A percentile compares a stretch with the other conserved stretches of the same genome.
These are phyloP conservation scores for Gerris buenoi DNA, from an alignment of 1,140 invertebrate species.

Conservation along the genomic window DNA sequence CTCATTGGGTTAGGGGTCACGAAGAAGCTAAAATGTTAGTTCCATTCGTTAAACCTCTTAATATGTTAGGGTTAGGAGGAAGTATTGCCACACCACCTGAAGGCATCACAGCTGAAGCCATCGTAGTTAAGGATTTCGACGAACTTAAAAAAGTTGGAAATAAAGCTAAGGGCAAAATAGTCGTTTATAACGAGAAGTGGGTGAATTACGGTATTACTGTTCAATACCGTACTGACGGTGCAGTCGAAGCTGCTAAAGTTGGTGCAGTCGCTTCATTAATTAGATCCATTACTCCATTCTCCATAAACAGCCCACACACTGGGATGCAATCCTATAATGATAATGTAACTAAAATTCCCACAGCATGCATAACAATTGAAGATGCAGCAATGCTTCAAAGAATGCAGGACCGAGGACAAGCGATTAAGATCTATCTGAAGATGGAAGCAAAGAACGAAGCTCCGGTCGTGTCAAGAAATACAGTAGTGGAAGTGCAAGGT, in stretches of 20 bases:
- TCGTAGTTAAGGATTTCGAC: constrained; percentile 52
- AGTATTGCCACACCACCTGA: constrained; percentile 42
- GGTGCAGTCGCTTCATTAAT: constrained; percentile 61
- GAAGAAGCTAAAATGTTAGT: constrained; percentile 12
- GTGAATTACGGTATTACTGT: constrained; percentile 44
- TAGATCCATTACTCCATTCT: constrained; percentile 58
- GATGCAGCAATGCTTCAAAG: constrained; percentile 59
- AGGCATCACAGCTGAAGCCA: constrained; percentile 49
- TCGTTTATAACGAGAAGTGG: constrained; percentile 54
- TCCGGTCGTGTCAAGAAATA: constrained; percentile 48
- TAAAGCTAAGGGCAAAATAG: constrained; percentile 50
- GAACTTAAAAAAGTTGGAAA: constrained; percentile 37
- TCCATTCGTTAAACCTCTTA: constrained; percentile 14
- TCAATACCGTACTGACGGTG: constrained; percentile 39
- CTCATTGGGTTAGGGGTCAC: constrained; percentile 21
- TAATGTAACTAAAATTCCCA: constrained; percentile 52
- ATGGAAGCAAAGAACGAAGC: constrained; percentile 39
- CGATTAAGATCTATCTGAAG: constrained; percentile 34
- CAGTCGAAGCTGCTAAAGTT: constrained; percentile 44
- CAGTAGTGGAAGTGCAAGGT: constrained; percentile 53
- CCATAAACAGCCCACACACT: constrained; percentile 51
- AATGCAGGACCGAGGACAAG: constrained; percentile 40
- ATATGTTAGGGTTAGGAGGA: constrained; percentile 17
- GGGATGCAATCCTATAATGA: constrained; percentile 44
- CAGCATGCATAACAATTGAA: constrained; percentile 61